Evolutionary conservation across 2,797 vertebrate genomes (phyloP).

Genomic region (Staurois parvus): DNA sequence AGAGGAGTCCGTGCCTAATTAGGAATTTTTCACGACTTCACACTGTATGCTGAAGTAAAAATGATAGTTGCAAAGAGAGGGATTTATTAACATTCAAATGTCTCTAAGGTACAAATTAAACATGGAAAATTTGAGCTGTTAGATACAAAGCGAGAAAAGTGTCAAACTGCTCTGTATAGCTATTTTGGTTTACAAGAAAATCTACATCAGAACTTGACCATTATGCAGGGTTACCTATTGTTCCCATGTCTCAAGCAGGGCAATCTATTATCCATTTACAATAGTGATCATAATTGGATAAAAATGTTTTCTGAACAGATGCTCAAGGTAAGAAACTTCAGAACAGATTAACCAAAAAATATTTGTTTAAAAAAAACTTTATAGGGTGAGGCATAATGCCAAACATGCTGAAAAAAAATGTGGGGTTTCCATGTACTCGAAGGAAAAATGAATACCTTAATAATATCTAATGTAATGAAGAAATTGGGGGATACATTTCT

Average conservation of each 20-base stretch:
- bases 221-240: not conserved
- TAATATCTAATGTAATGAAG: too few species aligned
- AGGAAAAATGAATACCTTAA: too few species aligned
- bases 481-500: too few species aligned
- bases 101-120: conserved; percentile 14
- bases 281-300: too few species aligned
- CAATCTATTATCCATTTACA: not conserved
- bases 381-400: too few species aligned
- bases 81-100: conserved; percentile 5
- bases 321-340: too few species aligned
- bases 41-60: not conserved
- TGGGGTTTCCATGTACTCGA: too few species aligned
- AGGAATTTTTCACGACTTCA: not conserved
- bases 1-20: conserved; percentile 13
- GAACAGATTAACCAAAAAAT: too few species aligned
- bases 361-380: too few species aligned
- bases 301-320: not conserved
- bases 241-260: not conserved
- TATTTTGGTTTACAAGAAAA: not conserved
- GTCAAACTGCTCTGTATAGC: conserved; percentile 23
- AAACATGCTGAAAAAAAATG: too few species aligned
- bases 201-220: not conserved
- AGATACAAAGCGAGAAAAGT: not conserved
- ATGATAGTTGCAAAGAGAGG: not conserved
- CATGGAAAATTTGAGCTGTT: not conserved